phyloP scores from a whole-genome alignment of 2,797 vertebrate species.

The Synaphobranchus kaupii region DNA sequence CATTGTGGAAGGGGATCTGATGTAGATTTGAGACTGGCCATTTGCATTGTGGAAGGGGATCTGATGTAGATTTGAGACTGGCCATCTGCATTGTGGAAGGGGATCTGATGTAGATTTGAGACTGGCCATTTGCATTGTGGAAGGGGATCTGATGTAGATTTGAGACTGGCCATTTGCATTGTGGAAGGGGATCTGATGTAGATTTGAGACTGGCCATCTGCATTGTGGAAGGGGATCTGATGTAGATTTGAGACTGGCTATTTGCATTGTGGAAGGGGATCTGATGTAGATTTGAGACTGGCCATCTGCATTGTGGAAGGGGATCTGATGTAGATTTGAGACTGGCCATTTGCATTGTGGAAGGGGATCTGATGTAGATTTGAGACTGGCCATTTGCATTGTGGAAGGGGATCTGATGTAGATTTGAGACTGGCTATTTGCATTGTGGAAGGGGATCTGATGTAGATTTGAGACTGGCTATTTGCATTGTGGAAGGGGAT shows the following conservation, averaged over 20 bases:
- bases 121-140: no score
- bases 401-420: background rate
- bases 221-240: background rate
- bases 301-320: no score
- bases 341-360: no score
- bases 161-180: no score
- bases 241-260: background rate
- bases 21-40: background rate
- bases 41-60: no score
- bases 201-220: background rate
- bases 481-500: no score
- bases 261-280: no score
- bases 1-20: background rate
- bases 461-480: background rate
- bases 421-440: background rate
- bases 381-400: no score
- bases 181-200: background rate
- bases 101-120: background rate
- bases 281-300: background rate
- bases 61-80: background rate
- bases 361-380: background rate
- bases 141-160: background rate
- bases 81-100: no score
- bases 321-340: background rate
- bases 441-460: background rate